Evolutionary conservation across 2,113 vertebrate genomes (phyloP).

Genomic region (Spermophilus dauricus): DNA sequence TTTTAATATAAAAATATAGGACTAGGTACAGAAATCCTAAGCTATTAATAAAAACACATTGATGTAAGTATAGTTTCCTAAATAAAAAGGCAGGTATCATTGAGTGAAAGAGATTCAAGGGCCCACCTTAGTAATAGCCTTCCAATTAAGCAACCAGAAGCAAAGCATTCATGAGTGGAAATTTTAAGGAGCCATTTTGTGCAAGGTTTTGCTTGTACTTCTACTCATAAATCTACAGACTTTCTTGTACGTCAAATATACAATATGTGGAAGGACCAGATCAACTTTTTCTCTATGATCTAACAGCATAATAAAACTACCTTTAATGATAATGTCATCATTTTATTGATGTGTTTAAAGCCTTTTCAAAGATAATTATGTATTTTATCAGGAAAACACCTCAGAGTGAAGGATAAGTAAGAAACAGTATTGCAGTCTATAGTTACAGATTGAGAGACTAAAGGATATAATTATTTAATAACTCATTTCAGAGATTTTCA

Average conservation of each 20-base stretch:
- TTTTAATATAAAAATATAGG: neutral
- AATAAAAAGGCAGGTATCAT: neutral
- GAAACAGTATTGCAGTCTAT: conserved; percentile 1
- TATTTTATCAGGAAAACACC: neutral
- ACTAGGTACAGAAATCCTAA: neutral
- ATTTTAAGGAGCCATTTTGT: conserved; percentile 9
- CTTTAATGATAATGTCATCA: conserved; percentile 31
- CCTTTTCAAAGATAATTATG: conserved; percentile 30
- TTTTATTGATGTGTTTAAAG: conserved; percentile 31
- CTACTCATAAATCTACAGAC: conserved; percentile 1
- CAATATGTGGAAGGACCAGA: neutral
- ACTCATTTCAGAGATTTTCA: conserved; percentile 39
- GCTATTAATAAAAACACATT: conserved; percentile 26
- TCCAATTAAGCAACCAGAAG: neutral
- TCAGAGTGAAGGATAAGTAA: neutral
- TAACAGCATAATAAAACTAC: neutral
- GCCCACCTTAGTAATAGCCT: neutral
- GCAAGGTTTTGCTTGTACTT: neutral
- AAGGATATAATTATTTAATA: conserved; percentile 38
- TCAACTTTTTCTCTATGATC: conserved; percentile 29
- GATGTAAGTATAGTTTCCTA: conserved; percentile 10
- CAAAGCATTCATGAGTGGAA: neutral
- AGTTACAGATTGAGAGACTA: conserved; percentile 36
- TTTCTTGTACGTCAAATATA: neutral
- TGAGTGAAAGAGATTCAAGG: neutral